Conservation (phyloP, 2,113 vertebrate species). For the Hypomesus transpacificus region DNA sequence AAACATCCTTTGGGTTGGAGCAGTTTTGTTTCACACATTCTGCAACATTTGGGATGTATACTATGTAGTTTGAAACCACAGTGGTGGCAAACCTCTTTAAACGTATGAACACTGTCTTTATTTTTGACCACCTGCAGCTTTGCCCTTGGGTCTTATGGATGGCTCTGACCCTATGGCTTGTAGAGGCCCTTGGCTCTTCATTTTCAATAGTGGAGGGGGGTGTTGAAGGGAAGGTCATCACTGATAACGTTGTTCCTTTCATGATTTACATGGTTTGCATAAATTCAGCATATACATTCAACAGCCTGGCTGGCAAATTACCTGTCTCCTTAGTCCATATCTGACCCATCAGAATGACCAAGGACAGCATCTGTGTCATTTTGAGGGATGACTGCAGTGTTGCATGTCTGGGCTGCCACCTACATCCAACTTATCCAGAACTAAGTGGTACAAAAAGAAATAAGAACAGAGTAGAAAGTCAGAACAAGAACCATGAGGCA, state of each 20-base stretch:
- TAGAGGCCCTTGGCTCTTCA: not conserved
- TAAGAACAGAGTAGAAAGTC: constrained; percentile 5
- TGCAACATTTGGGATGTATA: constrained; percentile 15
- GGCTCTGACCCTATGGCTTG: not conserved
- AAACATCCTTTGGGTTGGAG: constrained; percentile 11
- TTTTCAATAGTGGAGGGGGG: no score
- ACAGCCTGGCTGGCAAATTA: constrained; percentile 20
- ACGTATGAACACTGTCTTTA: not conserved
- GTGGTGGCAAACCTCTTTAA: constrained; percentile 10
- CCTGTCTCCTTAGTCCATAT: constrained; percentile 21
- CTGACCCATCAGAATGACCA: constrained; percentile 16
- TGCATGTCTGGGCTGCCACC: constrained; percentile 14
- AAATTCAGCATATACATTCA: constrained; percentile 19
- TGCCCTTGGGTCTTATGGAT: constrained; percentile 2
- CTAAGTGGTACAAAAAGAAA: constrained; percentile 8
- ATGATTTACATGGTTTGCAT: constrained; percentile 14
- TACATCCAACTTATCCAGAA: constrained; percentile 17
- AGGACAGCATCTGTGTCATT: constrained; percentile 21
- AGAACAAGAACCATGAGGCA: not conserved
- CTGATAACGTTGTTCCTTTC: constrained; percentile 6
- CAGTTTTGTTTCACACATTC: constrained; percentile 12
- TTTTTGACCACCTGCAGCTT: no score
- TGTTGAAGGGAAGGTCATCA: not conserved
- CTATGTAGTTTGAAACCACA: constrained; percentile 8
- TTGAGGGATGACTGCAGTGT: constrained; percentile 26